Evolutionary conservation across 2,888 invertebrate species (phyloP).

Genomic region (Aporophyla lueneburgensis): DNA sequence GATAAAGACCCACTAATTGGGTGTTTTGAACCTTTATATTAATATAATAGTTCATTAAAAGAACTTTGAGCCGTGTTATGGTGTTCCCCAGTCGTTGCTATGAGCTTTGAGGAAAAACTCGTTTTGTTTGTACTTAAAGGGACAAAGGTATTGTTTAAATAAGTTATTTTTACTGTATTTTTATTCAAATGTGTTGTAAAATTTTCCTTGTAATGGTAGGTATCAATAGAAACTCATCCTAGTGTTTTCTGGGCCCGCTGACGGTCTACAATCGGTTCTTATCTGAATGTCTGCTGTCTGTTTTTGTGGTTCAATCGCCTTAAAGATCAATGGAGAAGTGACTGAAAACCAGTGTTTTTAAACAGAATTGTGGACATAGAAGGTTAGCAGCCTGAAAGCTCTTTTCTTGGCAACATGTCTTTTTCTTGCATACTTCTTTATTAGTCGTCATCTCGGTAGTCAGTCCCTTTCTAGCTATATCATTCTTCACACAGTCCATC

Average conservation of each 20-base stretch:
- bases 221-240: not conserved
- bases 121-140: constrained; percentile 15
- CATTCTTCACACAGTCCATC: too few relatives aligned
- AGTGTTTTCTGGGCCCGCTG: not conserved
- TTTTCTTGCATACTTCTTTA: too few relatives aligned
- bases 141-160: not conserved
- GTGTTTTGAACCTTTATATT: constrained; percentile 57
- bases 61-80: constrained; percentile 41
- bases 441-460: too few relatives aligned
- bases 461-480: too few relatives aligned
- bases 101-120: constrained; percentile 42
- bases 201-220: not conserved
- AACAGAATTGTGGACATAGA: not conserved
- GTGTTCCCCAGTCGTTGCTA: constrained; percentile 6
- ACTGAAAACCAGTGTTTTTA: not conserved
- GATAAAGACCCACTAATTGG: constrained; percentile 64
- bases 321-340: too few relatives aligned
- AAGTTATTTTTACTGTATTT: constrained; percentile 1
- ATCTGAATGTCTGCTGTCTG: not conserved
- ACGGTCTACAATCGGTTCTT: not conserved
- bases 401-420: too few relatives aligned
- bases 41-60: constrained; percentile 57
- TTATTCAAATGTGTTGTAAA: not conserved
- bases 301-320: not conserved
- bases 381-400: not conserved